phyloP scores from a whole-genome alignment of 1,140 invertebrate species.

The Drepana arcuata region DNA sequence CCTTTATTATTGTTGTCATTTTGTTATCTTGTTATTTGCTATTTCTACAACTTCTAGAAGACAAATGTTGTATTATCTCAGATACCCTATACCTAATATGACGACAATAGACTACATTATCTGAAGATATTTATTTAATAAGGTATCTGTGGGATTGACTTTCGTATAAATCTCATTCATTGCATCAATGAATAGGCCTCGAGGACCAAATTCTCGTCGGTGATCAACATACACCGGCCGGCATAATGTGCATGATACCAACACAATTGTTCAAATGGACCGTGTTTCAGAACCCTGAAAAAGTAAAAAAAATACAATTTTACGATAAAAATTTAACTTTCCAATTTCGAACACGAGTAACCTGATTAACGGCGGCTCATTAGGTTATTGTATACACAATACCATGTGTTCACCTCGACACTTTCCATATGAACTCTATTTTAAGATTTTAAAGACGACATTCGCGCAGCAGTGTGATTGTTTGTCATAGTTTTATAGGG shows the following conservation, averaged over 20 bases:
- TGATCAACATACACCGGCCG: too few relatives aligned
- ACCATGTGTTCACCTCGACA: constrained; percentile 1
- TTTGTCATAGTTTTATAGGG: constrained; percentile 17
- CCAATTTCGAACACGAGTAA: constrained; percentile 16
- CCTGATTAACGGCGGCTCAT: constrained; percentile 15
- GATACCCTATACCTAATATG: too few relatives aligned
- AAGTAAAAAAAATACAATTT: constrained; percentile 11
- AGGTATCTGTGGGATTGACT: constrained; percentile 1
- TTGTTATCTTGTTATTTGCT: too few relatives aligned
- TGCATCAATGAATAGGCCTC: too few relatives aligned
- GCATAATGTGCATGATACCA: too few relatives aligned
- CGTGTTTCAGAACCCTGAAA: constrained; percentile 13
- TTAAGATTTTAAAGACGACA: neutral
- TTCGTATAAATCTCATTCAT: too few relatives aligned
- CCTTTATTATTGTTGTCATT: too few relatives aligned
- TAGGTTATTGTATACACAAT: constrained; percentile 19
- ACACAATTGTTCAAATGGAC: too few relatives aligned
- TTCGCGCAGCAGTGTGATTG: neutral
- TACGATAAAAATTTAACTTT: constrained; percentile 15
- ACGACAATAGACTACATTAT: neutral
- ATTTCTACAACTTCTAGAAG: too few relatives aligned
- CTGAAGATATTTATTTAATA: neutral
- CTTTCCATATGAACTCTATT: constrained; percentile 4
- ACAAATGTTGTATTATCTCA: too few relatives aligned
- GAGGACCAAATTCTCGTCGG: too few relatives aligned